Evolutionary conservation across 2,113 vertebrate species (phyloP), one percentile per base, ranked within the genome.

Genomic region (Martes martes): DNA sequence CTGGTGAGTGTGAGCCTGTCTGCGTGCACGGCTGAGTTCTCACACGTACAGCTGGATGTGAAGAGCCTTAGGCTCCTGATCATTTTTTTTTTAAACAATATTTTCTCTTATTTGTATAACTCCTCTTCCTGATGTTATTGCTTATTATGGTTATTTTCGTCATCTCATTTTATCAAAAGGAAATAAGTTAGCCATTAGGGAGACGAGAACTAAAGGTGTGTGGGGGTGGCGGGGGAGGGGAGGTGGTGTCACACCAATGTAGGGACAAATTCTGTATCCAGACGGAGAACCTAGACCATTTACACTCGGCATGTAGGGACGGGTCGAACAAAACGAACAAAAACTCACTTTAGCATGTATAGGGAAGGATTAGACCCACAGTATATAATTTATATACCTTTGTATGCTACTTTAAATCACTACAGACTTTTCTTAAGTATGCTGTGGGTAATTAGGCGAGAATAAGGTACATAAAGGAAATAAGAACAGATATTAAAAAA

Each of bases 1-100:
- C 97, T 99, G 99, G 99, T 99, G 98, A 98, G 98, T 98, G 9
- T 74, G 31, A 91, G 61, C 16, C 6, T 39, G 47, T 89, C n/a
- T 94, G 16, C 4, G 1, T 4, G 67, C 67, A n/a, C 16, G 84
- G 45, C 26, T 76, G 26, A 36, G 1, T 78, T 52, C 24, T 84
- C 57, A 92, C 39, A 78, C 55, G n/a, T 19, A 50, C n/a, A 15
- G 14, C 26, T 61, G n/a, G 26, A 1, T 24, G 47, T 33, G 28
- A 94, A 93, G 73, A 93, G n/a, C 16, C 69, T 89, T 90, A 47
- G n/a, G 59, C 10, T 31, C 42, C n/a, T 95, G 57, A 52, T 82
- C 83, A 52, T 42, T 15, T 80, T 52, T 50, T 52, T 28, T 6
- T 6, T 7, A 74, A 14, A 83, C 39, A 14, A 11, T 63, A 45